These are phyloP conservation scores for Spilarctia lutea DNA, from an alignment of 2,888 invertebrate species.

Conservation along the genomic window DNA sequence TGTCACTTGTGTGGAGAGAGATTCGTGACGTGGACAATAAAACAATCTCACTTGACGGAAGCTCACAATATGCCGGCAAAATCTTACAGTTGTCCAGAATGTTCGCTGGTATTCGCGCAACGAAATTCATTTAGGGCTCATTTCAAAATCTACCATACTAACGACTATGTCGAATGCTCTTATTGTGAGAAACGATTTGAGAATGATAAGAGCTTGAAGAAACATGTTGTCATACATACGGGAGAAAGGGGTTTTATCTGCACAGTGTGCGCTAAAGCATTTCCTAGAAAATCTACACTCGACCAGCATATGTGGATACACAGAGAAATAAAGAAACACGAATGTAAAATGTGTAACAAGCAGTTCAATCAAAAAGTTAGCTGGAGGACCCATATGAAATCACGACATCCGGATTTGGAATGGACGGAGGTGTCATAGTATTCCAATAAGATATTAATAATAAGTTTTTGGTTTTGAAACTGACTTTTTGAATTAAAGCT, in stretches of 20 bases:
- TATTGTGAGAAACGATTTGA: conserved; percentile 51
- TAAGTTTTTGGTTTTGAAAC: not conserved
- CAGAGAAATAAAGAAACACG: conserved; percentile 59
- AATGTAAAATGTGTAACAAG: conserved; percentile 59
- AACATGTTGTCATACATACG: conserved; percentile 55
- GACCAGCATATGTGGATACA: conserved; percentile 66
- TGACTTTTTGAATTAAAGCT: not conserved
- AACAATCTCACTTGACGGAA: conserved; percentile 50
- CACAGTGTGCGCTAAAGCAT: conserved; percentile 60
- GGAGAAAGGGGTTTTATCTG: conserved; percentile 59
- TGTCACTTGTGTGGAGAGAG: conserved; percentile 50
- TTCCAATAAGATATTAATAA: not conserved
- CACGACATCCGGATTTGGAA: conserved; percentile 65
- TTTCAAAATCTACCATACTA: conserved; percentile 53
- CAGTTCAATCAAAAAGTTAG: conserved; percentile 64
- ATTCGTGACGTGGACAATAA: conserved; percentile 51
- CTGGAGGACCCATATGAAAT: conserved; percentile 69
- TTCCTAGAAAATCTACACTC: conserved; percentile 56
- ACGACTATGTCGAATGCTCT: conserved; percentile 45
- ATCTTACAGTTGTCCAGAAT: conserved; percentile 51
- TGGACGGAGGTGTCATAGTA: not conserved
- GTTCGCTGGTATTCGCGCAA: conserved; percentile 36
- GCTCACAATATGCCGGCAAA: conserved; percentile 42
- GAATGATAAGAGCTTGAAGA: conserved; percentile 46
- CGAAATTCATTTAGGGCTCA: conserved; percentile 48